Percentiles rank a stretch among this genome's conserved stretches.
phyloP scores from a whole-genome alignment of 2,113 vertebrate genomes.

The Corythornis madagascariensis region DNA sequence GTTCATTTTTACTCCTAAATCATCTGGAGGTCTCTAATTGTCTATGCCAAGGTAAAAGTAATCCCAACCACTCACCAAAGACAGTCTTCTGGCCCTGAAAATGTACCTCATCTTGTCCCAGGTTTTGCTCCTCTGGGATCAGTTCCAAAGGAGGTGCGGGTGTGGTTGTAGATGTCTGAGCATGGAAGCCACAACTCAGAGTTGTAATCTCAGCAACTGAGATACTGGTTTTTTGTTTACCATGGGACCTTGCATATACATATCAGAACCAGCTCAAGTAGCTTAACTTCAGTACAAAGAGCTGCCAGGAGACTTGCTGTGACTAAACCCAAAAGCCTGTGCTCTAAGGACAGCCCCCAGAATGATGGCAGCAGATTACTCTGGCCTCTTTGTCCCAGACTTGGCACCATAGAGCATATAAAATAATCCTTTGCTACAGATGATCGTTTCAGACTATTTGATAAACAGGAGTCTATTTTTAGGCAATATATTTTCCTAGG shows the following conservation, averaged over 20 bases:
- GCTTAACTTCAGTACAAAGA: neutral
- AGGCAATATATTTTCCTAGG: constrained; percentile 8
- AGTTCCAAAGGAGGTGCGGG: neutral
- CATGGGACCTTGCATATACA: neutral
- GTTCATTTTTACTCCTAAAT: neutral
- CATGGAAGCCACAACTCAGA: constrained; percentile 28
- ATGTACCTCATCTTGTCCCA: neutral
- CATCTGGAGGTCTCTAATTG: neutral
- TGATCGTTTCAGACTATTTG: constrained; percentile 36
- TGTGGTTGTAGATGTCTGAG: constrained; percentile 6
- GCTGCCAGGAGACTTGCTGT: neutral
- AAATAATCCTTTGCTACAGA: neutral
- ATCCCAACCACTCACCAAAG: neutral
- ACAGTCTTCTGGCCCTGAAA: neutral
- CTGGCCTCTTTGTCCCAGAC: neutral
- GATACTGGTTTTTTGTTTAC: constrained; percentile 17
- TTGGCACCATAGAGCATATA: neutral
- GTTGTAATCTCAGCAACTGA: constrained; percentile 14
- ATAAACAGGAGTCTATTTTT: constrained; percentile 48
- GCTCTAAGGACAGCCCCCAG: neutral
- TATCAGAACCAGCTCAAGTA: neutral
- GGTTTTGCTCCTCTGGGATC: neutral
- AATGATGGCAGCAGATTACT: constrained; percentile 5
- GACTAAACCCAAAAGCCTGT: neutral
- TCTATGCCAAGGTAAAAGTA: neutral